phyloP scores from a whole-genome alignment of 1,140 invertebrate species.

The Adelges cooleyi region DNA sequence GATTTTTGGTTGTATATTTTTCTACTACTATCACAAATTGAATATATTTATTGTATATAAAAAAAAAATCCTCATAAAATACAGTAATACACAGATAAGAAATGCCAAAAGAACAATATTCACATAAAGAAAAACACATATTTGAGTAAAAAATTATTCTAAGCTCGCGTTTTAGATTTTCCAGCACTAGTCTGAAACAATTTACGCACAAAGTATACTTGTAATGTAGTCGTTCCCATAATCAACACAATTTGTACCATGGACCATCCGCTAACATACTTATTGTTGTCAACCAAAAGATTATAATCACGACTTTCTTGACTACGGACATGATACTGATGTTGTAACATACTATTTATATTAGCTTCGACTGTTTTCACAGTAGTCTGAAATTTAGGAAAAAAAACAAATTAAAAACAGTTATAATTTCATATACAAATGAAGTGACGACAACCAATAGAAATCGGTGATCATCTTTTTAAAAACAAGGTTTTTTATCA shows the following conservation, averaged over 20 bases:
- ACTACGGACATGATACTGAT: slow-evolving; percentile 64
- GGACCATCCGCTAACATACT: slow-evolving; percentile 77
- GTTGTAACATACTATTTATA: slow-evolving; percentile 73
- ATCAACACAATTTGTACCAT: slow-evolving; percentile 74
- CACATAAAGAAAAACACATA: too few relatives aligned
- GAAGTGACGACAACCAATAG: neutral
- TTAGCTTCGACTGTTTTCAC: slow-evolving; percentile 66
- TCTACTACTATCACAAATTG: too few relatives aligned
- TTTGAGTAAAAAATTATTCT: too few relatives aligned
- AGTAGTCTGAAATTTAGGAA: slow-evolving; percentile 46
- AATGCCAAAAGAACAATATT: too few relatives aligned
- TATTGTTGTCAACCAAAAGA: slow-evolving; percentile 68
- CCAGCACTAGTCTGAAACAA: slow-evolving; percentile 60
- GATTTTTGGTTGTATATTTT: too few relatives aligned
- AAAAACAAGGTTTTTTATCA: too few relatives aligned
- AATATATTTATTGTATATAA: too few relatives aligned
- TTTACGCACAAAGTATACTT: slow-evolving; percentile 81
- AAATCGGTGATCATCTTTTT: neutral
- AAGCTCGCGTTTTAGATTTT: slow-evolving; percentile 42
- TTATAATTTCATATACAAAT: too few relatives aligned
- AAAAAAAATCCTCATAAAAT: too few relatives aligned
- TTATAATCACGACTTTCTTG: slow-evolving; percentile 70
- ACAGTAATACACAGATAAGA: too few relatives aligned
- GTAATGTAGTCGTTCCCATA: slow-evolving; percentile 55
- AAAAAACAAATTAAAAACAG: slow-evolving; percentile 14